phyloP scores from a whole-genome alignment of 1,140 invertebrate genomes.

The Hydropsyche tenuis region DNA sequence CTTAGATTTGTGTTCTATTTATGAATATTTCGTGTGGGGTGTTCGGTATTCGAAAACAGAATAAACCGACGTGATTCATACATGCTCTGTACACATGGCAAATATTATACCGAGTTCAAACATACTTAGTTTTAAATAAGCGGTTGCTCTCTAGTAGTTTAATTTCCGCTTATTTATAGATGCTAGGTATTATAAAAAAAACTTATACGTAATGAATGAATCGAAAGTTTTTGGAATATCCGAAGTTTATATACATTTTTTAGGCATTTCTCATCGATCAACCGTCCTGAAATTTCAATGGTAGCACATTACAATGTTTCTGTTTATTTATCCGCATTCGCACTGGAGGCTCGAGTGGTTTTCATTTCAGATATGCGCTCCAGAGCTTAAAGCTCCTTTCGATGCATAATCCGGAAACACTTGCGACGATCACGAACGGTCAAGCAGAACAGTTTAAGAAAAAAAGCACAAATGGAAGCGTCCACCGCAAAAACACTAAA shows the following conservation, averaged over 20 bases:
- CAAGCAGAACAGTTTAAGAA: constrained; percentile 28
- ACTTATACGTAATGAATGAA: too few species aligned
- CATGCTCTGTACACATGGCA: constrained; percentile 5
- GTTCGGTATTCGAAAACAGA: background rate
- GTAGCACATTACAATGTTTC: background rate
- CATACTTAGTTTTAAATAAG: constrained; percentile 22
- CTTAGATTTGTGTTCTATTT: too few species aligned
- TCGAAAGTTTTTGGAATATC: too few species aligned
- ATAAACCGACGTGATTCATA: constrained; percentile 16
- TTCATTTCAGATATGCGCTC: background rate
- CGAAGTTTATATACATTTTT: too few species aligned
- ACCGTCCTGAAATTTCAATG: background rate
- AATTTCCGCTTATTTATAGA: too few species aligned
- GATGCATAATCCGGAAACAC: constrained; percentile 39
- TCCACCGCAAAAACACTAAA: too few species aligned
- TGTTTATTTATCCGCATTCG: constrained; percentile 17
- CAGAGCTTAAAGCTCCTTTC: background rate
- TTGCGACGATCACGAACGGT: constrained; percentile 41
- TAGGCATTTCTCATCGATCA: constrained; percentile 3
- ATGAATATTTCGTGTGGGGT: too few species aligned
- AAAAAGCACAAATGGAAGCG: too few species aligned
- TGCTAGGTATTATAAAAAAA: too few species aligned
- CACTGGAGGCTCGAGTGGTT: constrained; percentile 9
- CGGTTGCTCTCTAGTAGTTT: constrained; percentile 24
- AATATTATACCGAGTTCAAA: constrained; percentile 21